phyloP scores from a whole-genome alignment of 2,113 vertebrate species.

The Addax nasomaculatus region DNA sequence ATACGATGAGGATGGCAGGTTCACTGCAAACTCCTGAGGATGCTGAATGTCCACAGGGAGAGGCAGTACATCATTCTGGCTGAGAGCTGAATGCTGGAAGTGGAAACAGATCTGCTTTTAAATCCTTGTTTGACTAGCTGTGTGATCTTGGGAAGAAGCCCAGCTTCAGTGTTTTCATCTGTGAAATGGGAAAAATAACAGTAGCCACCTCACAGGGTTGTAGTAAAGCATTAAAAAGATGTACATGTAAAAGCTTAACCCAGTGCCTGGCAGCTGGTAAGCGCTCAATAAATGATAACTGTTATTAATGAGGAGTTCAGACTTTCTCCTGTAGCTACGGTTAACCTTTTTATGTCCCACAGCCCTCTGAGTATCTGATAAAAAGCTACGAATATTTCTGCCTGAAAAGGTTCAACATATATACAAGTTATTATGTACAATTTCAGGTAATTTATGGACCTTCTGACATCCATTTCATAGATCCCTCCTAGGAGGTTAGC shows the following conservation, averaged over 20 bases:
- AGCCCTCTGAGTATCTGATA: neutral
- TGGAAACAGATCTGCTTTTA: neutral
- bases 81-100: neutral
- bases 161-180: neutral
- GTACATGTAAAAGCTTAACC: neutral
- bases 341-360: neutral
- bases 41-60: neutral
- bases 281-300: neutral
- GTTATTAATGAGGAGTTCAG: neutral
- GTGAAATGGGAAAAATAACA: neutral
- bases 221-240: neutral
- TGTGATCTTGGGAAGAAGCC: neutral
- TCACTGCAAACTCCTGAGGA: neutral
- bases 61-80: neutral
- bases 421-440: neutral
- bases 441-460: neutral
- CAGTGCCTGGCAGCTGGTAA: neutral
- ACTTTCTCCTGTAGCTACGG: neutral
- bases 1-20: neutral
- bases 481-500: neutral
- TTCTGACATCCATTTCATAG: neutral
- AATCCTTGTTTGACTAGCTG: neutral
- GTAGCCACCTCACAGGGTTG: neutral
- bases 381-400: neutral
- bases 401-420: neutral